Evolutionary conservation across 2,888 invertebrate species (phyloP).

Genomic region (Eupithecia abbreviata): DNA sequence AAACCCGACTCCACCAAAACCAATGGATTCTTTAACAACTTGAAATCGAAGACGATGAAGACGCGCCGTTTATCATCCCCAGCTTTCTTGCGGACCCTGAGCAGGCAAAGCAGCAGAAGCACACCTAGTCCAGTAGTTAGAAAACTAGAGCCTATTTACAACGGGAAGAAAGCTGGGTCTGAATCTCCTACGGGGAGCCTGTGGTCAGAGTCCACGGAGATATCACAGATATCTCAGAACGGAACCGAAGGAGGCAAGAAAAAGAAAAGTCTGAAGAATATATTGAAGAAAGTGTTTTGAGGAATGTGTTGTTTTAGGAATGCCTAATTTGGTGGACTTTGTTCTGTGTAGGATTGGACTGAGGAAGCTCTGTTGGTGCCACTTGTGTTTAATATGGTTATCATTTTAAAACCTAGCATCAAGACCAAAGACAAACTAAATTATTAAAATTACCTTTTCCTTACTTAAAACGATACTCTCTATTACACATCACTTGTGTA

Average conservation of each 20-base stretch:
- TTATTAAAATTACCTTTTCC: neutral
- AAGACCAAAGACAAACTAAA: neutral
- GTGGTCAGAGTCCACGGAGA: conserved; percentile 78
- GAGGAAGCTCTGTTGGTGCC: neutral
- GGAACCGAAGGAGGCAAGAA: conserved; percentile 79
- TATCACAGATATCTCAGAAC: conserved; percentile 71
- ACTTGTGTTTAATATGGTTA: neutral
- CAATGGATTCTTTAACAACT: conserved; percentile 77
- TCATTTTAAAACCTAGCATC: neutral
- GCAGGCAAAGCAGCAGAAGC: conserved; percentile 77
- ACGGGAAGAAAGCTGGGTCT: conserved; percentile 72
- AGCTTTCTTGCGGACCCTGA: conserved; percentile 83
- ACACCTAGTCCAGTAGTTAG: conserved; percentile 71
- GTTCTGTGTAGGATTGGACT: neutral
- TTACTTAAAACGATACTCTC: neutral
- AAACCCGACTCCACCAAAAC: conserved; percentile 71
- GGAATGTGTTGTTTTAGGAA: conserved; percentile 48
- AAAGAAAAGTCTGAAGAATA: conserved; percentile 88
- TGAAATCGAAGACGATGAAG: conserved; percentile 79
- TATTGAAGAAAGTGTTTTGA: conserved; percentile 92
- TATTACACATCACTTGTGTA: neutral
- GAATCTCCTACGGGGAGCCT: conserved; percentile 78
- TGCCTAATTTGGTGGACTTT: conserved; percentile 17
- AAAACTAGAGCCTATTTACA: conserved; percentile 68
- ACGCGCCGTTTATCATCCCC: conserved; percentile 84